Conservation (phyloP, 2,888 invertebrate genomes). For the Sphaerophoria taeniata region DNA sequence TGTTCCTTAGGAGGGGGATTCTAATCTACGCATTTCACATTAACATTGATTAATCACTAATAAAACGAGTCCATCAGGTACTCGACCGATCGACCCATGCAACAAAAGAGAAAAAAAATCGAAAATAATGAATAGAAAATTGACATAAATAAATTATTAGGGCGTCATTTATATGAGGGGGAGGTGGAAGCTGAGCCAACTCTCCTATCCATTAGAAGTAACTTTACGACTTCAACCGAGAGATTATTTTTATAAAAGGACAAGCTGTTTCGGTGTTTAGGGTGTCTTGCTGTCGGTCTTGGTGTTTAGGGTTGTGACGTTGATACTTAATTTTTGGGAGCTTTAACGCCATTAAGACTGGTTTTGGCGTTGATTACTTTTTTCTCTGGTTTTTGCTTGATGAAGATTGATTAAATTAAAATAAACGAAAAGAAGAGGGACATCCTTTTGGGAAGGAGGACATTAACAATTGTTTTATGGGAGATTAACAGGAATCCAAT, state of each 20-base stretch:
- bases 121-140: slow-evolving; percentile 34
- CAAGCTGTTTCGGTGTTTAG: neutral
- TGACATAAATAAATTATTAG: slow-evolving; percentile 48
- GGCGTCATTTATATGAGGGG: slow-evolving; percentile 2
- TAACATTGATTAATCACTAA: slow-evolving; percentile 49
- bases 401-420: slow-evolving; percentile 39
- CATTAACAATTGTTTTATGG: too few relatives aligned
- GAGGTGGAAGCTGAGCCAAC: neutral
- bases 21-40: neutral
- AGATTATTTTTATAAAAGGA: neutral
- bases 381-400: neutral
- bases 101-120: neutral
- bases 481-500: too few relatives aligned
- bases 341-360: slow-evolving; percentile 40
- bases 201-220: slow-evolving; percentile 25
- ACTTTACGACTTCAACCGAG: neutral
- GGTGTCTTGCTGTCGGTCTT: neutral
- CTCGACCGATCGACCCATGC: neutral
- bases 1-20: neutral
- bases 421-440: neutral
- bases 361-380: slow-evolving; percentile 23
- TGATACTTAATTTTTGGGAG: slow-evolving; percentile 23
- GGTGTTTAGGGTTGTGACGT: slow-evolving; percentile 5
- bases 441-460: too few relatives aligned
- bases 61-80: slow-evolving; percentile 43